phyloP scores from a whole-genome alignment of 2,888 invertebrate genomes.

The Yponomeuta plumbellus region DNA sequence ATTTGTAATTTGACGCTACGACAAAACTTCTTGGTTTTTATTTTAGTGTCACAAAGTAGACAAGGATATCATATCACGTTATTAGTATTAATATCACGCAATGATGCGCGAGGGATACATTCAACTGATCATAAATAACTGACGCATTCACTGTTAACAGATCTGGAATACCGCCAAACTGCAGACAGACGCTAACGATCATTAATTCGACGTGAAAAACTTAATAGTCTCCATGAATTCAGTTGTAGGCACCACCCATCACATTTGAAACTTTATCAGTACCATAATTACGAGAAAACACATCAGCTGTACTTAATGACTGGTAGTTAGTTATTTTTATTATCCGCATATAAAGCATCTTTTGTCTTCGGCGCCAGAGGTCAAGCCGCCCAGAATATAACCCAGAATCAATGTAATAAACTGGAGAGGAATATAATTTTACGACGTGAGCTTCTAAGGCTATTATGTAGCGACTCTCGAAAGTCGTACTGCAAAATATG shows the following conservation, averaged over 20 bases:
- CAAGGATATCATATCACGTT: too few relatives aligned
- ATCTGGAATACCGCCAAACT: constrained; percentile 14
- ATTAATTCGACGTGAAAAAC: constrained; percentile 16
- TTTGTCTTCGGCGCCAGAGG: background rate
- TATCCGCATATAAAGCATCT: too few relatives aligned
- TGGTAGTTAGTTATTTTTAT: background rate
- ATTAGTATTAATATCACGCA: background rate
- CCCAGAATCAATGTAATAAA: background rate
- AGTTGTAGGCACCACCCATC: background rate
- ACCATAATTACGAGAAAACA: background rate
- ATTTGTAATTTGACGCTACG: too few relatives aligned
- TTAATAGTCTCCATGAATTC: constrained; percentile 6
- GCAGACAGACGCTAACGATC: constrained; percentile 3
- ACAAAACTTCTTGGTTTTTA: too few relatives aligned
- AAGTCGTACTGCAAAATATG: background rate
- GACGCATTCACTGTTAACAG: constrained; percentile 8
- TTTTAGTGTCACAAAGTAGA: too few relatives aligned
- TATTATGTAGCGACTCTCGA: background rate
- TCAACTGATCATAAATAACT: constrained; percentile 6
- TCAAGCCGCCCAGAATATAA: background rate
- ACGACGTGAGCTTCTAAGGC: background rate
- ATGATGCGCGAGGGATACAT: background rate
- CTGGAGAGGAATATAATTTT: background rate
- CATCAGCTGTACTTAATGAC: background rate
- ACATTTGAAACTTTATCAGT: background rate